Conservation (phyloP, 2,113 vertebrate genomes). For the Orycteropus afer region DNA sequence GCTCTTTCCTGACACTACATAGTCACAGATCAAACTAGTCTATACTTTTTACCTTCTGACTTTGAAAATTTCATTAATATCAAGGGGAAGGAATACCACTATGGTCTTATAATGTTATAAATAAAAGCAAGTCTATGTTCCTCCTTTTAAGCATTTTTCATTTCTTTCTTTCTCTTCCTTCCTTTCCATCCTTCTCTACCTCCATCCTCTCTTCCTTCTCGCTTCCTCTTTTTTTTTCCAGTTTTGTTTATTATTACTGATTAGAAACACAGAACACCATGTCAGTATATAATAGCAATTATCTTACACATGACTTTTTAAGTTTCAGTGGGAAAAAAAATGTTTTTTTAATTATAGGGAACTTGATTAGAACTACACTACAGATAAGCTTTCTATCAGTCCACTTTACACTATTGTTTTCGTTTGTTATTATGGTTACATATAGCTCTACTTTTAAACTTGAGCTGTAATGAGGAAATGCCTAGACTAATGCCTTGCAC, state of each 20-base stretch:
- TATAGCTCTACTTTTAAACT: neutral
- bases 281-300: neutral
- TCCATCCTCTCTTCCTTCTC: neutral
- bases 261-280: neutral
- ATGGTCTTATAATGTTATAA: neutral
- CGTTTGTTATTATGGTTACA: neutral
- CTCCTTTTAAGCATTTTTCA: neutral
- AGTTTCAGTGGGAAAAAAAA: neutral
- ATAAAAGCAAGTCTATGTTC: neutral
- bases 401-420: neutral
- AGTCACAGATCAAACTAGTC: neutral
- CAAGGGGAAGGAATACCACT: neutral
- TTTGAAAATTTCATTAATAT: neutral
- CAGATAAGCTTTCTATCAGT: neutral
- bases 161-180: neutral
- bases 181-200: neutral
- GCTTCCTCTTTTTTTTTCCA: neutral
- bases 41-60: neutral
- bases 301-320: neutral
- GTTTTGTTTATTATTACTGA: neutral
- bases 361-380: neutral
- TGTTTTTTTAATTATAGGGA: neutral
- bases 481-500: neutral
- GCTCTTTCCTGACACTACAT: neutral
- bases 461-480: neutral